Evolutionary conservation across 1,140 invertebrate species (phyloP).

Genomic region (Phymastichus coffea): DNA sequence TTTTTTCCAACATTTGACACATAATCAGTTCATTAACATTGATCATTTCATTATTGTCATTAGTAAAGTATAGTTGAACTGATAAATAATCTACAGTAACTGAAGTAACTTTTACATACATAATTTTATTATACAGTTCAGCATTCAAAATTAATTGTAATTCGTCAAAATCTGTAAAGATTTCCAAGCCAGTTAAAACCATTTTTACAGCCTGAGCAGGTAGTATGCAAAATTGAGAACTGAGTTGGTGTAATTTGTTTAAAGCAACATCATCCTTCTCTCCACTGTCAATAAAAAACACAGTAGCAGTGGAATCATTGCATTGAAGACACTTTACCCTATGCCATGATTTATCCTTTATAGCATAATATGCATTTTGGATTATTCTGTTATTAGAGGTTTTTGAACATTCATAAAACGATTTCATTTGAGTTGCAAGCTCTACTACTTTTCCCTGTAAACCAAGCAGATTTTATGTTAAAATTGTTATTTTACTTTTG

Average conservation of each 20-base stretch:
- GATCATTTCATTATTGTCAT: too few relatives aligned
- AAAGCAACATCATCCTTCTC: background rate
- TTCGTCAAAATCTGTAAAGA: background rate
- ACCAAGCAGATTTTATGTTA: too few relatives aligned
- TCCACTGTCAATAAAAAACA: conserved; percentile 3
- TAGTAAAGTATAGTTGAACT: too few relatives aligned
- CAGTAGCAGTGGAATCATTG: background rate
- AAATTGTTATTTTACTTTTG: too few relatives aligned
- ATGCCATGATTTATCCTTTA: background rate
- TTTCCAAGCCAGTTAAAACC: background rate
- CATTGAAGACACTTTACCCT: background rate
- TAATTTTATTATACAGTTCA: background rate
- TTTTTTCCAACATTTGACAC: too few relatives aligned
- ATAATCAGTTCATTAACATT: too few relatives aligned
- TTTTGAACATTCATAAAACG: background rate
- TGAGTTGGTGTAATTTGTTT: background rate
- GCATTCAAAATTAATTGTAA: background rate
- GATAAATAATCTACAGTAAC: background rate
- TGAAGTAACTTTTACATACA: background rate
- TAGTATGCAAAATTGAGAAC: background rate
- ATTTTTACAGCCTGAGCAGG: conserved; percentile 1
- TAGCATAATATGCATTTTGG: background rate
- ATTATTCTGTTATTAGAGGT: background rate
- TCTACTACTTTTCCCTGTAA: background rate
- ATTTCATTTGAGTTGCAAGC: background rate